Conservation (phyloP, 1,140 invertebrate genomes). For the Panagrolaimus sp. region DNA sequence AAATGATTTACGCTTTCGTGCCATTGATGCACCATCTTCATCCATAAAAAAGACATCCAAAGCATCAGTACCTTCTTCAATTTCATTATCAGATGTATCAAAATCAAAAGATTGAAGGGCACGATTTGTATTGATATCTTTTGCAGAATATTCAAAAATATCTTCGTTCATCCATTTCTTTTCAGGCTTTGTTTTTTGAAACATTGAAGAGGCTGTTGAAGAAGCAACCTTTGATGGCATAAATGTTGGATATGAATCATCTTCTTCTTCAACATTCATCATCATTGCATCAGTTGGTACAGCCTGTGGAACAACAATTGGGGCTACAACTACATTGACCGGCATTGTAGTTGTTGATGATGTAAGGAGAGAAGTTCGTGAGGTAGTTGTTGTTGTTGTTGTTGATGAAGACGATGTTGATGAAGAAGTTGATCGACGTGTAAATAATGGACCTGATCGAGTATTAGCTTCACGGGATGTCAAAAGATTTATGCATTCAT, state of each 20-base stretch:
- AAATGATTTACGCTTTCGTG: neutral
- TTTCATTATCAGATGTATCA: neutral
- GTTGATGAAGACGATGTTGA: neutral
- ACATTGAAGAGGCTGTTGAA: too few species aligned
- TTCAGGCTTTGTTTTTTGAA: too few species aligned
- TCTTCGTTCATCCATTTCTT: neutral
- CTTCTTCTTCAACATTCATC: neutral
- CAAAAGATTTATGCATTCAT: neutral
- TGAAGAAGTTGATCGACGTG: neutral
- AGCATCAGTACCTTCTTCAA: neutral
- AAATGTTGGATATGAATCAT: neutral
- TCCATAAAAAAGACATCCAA: slow-evolving; percentile 10
- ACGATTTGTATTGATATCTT: neutral
- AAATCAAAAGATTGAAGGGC: neutral
- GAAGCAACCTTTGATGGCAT: too few species aligned
- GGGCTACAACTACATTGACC: neutral
- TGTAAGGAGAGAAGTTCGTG: too few species aligned
- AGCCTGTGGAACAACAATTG: neutral
- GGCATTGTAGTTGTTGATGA: neutral
- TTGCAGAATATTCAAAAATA: neutral
- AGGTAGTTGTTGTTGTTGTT: neutral
- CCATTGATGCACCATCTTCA: neutral
- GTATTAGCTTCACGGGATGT: neutral
- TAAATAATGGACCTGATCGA: neutral
- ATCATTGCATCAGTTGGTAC: neutral